Evolutionary conservation across 1,140 invertebrate genomes (phyloP), one percentile per base, ranked within the genome.

Genomic region (Limonius californicus): DNA sequence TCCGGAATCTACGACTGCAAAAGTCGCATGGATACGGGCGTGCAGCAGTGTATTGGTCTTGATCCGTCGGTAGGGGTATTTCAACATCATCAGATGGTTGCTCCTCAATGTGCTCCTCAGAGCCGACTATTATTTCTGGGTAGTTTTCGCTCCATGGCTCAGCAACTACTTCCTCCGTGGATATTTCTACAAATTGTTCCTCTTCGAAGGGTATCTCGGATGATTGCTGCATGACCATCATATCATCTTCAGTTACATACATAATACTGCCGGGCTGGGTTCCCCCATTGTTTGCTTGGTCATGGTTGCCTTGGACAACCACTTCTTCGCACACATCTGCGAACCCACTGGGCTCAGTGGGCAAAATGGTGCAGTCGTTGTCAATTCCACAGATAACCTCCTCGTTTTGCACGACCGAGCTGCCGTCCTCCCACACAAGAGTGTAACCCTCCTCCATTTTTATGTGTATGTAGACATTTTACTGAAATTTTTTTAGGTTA

Each of bases 1-100:
- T 91, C 3, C 88, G 82, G 70, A 92, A 92, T 47, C 89, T 81
- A 7, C 89, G 81, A 47, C 87, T 90, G 70, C 90, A 92, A 73
- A 91, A 91, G 71, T 93, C 90, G 70, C 90, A 93, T 0, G 90
- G 89, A 80, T 89, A 91, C 0, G 90, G 89, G n/a, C 89, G 82
- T 63, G 87, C 83, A 1, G 87, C 86, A 21, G 87, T 89, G 70
- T 91, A 91, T 61, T 89, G 85, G 76, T 91, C 89, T 80, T 91
- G 89, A 72, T 90, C 88, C 54, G 88, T 89, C 14, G 89, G 88
- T 64, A 92, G 76, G 8, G 88, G 87, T 53, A 91, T 87, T 74
- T 89, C 86, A 74, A 88, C 81, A 65, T 89, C 87, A 70, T 87
- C 87, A 67, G 84, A 78, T 66, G 77, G 69, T 77, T 87, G 80